These are phyloP conservation scores for Kradibia gibbosae DNA, from an alignment of 1,140 invertebrate genomes.

Conservation along the genomic window DNA sequence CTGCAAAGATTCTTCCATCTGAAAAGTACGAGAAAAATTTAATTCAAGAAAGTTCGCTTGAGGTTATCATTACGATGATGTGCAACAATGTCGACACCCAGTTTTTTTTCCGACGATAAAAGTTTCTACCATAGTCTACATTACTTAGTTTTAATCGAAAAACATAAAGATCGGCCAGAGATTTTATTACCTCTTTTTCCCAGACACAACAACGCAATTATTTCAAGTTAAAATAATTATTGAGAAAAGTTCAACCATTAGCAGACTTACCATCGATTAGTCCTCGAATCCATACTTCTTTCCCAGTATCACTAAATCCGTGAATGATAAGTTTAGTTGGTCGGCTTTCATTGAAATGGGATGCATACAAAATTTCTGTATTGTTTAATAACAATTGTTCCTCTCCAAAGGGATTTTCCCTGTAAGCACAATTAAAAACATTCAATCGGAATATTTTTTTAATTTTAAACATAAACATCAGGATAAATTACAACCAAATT, in stretches of 20 bases:
- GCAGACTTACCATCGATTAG: constrained; percentile 60
- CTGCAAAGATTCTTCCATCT: constrained; percentile 39
- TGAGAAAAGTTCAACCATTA: not conserved
- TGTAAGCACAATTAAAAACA: constrained; percentile 37
- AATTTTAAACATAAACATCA: no score
- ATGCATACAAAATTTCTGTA: constrained; percentile 63
- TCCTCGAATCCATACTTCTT: constrained; percentile 67
- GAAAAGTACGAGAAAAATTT: constrained; percentile 45
- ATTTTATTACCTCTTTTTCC: not conserved
- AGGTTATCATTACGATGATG: constrained; percentile 46
- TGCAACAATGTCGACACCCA: constrained; percentile 56
- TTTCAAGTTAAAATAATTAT: not conserved
- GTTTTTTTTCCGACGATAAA: constrained; percentile 48
- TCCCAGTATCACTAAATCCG: constrained; percentile 72
- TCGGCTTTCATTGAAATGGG: constrained; percentile 67
- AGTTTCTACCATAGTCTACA: constrained; percentile 39
- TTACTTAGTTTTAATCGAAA: not conserved
- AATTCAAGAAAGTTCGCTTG: constrained; percentile 43
- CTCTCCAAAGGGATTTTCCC: constrained; percentile 64
- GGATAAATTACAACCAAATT: no score
- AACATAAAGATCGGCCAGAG: not conserved
- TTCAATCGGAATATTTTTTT: no score
- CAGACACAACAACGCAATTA: not conserved
- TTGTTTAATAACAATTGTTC: constrained; percentile 62
- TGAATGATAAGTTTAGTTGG: constrained; percentile 72